phyloP scores from a whole-genome alignment of 2,797 vertebrate species.

The Onychomys torridus region DNA sequence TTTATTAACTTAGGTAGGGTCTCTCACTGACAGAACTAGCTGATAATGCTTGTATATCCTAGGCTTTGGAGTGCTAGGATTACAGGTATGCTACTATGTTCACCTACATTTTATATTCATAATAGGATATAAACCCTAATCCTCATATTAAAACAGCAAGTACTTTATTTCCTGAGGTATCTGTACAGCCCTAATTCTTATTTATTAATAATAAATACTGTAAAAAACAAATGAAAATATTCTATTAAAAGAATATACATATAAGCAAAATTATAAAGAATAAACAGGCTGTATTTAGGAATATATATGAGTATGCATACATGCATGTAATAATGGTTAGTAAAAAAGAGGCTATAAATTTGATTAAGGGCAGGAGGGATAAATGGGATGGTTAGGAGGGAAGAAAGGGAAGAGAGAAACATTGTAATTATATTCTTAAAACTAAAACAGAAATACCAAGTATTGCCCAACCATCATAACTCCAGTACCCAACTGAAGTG shows the following conservation, averaged over 20 bases:
- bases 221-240: constrained; percentile 23
- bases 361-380: not conserved
- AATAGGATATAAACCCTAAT: not conserved
- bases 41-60: not conserved
- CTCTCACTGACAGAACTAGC: not conserved
- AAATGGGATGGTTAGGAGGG: not conserved
- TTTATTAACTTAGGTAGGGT: not conserved
- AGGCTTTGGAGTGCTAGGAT: not conserved
- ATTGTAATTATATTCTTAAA: not conserved
- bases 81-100: not conserved
- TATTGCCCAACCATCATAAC: too few relatives aligned
- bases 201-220: not conserved
- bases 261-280: not conserved
- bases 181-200: not conserved
- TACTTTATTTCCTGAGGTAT: not conserved
- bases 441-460: not conserved
- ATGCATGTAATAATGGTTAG: not conserved
- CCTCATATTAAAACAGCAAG: not conserved
- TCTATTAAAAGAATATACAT: not conserved
- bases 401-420: not conserved
- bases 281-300: not conserved
- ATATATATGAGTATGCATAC: not conserved
- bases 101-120: not conserved
- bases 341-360: not conserved
- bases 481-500: too few relatives aligned